A percentile compares a stretch with the other conserved stretches of the same genome.
phyloP scores from a whole-genome alignment of 30 jellyfish, hydroid and myxozoan species.

The Aurelia sp. region DNA sequence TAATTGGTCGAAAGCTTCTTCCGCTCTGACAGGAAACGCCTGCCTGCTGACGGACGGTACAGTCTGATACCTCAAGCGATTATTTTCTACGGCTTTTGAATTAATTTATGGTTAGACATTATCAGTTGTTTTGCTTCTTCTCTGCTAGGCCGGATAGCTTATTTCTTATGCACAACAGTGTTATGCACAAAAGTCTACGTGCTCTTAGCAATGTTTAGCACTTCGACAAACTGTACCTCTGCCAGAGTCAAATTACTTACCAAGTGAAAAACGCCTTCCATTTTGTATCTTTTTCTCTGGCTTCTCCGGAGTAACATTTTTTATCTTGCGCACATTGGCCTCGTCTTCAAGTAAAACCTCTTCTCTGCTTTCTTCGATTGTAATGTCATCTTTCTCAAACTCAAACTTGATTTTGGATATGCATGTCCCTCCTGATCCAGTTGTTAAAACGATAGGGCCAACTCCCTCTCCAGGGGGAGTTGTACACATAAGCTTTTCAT shows the following conservation, averaged over 20 bases:
- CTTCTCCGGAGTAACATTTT: not conserved
- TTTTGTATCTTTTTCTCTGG: slow-evolving; percentile 23
- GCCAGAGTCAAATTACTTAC: not conserved
- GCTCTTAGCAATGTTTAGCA: not conserved
- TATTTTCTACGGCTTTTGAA: too few species aligned
- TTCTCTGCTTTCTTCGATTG: too few species aligned
- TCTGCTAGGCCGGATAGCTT: too few species aligned
- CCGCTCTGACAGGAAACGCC: too few species aligned
- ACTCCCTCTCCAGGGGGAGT: slow-evolving; percentile 78
- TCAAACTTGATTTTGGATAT: slow-evolving; percentile 68
- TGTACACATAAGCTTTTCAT: slow-evolving; percentile 84
- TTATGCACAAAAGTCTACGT: not conserved
- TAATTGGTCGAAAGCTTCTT: too few species aligned
- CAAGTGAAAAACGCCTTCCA: slow-evolving; percentile 23
- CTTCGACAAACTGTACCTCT: not conserved
- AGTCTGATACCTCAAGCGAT: too few species aligned
- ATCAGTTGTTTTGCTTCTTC: too few species aligned
- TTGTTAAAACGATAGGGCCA: slow-evolving; percentile 73
- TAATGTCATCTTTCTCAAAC: slow-evolving; percentile 24
- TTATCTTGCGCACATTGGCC: not conserved
- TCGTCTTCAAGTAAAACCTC: too few species aligned
- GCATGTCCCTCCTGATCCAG: slow-evolving; percentile 86
- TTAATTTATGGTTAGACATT: too few species aligned
- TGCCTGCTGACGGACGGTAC: too few species aligned
- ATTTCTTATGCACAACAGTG: too few species aligned